Conservation (phyloP, 2,888 invertebrate genomes). For the Metacarcinus magister region DNA sequence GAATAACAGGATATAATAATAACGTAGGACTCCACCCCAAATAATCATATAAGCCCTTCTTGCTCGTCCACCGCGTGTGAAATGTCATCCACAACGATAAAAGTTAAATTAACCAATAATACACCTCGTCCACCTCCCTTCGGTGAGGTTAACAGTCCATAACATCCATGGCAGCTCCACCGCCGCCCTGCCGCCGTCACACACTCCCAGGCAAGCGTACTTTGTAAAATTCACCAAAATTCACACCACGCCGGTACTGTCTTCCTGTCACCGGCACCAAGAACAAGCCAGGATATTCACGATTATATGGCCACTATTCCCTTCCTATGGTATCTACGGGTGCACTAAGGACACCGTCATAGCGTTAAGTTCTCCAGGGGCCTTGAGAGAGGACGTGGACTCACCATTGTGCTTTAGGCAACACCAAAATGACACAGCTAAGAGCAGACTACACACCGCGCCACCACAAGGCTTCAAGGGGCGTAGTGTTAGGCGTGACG, state of each 20-base stretch:
- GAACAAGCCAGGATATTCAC: not conserved
- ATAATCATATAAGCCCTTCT: conserved; percentile 55
- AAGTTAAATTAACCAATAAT: not conserved
- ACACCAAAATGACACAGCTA: conserved; percentile 71
- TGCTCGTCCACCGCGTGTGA: conserved; percentile 61
- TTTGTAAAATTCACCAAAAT: conserved; percentile 15
- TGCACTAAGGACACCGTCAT: not conserved
- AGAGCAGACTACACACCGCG: conserved; percentile 67
- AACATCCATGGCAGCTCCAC: not conserved
- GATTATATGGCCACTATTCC: not conserved
- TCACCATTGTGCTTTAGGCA: conserved; percentile 73
- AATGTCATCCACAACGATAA: conserved; percentile 63
- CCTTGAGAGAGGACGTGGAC: conserved; percentile 28
- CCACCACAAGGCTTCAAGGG: conserved; percentile 72
- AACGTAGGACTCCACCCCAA: not conserved
- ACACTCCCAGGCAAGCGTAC: not conserved
- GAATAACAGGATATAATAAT: not conserved
- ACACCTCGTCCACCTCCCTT: not conserved
- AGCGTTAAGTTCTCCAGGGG: not conserved
- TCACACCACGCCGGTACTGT: conserved; percentile 63
- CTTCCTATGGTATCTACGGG: not conserved
- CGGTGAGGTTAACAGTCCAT: not conserved
- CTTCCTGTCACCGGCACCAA: conserved; percentile 61
- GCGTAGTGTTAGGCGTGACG: conserved; percentile 77
- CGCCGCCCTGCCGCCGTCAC: not conserved